Base-by-base conservation (phyloP, 2,888 invertebrate species). In the Microctonus hyperodae region DNA sequence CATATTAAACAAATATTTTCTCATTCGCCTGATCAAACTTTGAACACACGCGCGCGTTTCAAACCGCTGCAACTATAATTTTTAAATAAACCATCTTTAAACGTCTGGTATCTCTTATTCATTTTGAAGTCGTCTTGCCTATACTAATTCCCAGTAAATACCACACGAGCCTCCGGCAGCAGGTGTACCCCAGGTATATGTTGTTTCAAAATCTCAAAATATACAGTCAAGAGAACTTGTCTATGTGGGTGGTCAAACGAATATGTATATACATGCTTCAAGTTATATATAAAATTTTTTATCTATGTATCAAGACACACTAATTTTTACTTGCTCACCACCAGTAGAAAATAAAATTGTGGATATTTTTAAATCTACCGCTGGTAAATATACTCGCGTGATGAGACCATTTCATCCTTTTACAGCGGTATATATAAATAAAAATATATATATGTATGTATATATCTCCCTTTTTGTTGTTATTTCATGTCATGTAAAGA, bases 131-230 rank as follows among this genome's bases (percentile, higher is more conserved):
- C 74, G 74, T n/a, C 70, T 74, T 73, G 51, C 25, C 72, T 73
- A 72, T 68, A 79, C 78, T 79, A 79, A 79, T 79, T 79, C 76
- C 72, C 60, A 70, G 70, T 74, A 78, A 79, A 79, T 64, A 74
- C 65, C 69, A 62, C 48, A 64, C 20, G 59, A 60, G 58, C 57
- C 35, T 25, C 28, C 63, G 56, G 67, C 64, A 72, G 75, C 79
- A 76, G 75, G 76, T 77, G 78, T 69, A 72, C 61, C 70, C 77
- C 69, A 80, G 80, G 79, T 80, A 80, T 78, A 76, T 79, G 78
- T 79, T 80, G 78, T 79, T 76, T 76, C 75, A 75, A 73, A 77
- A 74, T 74, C 74, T 77, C 74, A 70, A 72, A 76, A 73, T 72
- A 67, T 72, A 67, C 72, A 71, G 72, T 72, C 67, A 67, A 72